phyloP scores from a whole-genome alignment of 2,797 vertebrate species.

The Garrulus glandarius region DNA sequence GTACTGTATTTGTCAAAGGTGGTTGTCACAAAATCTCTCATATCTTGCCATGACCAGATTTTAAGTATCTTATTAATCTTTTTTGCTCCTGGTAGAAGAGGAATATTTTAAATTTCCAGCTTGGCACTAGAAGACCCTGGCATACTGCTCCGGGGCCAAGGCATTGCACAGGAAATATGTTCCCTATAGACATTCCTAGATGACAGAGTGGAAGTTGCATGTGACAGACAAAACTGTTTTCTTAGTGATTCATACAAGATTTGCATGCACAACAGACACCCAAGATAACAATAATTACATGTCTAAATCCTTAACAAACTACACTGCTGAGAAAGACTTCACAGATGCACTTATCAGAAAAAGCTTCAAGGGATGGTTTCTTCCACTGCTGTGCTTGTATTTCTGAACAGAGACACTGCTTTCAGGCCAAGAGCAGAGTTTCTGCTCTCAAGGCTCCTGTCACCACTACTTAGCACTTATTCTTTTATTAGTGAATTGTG shows the following conservation, averaged over 20 bases:
- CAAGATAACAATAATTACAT: not conserved
- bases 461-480: not conserved
- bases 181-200: not conserved
- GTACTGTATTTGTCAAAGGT: not conserved
- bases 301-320: conserved; percentile 6
- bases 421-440: not conserved
- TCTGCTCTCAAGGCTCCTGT: not conserved
- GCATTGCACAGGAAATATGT: not conserved
- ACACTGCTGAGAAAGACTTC: not conserved
- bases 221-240: conserved; percentile 25
- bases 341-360: not conserved
- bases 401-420: not conserved
- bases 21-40: not conserved
- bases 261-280: conserved; percentile 11
- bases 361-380: not conserved
- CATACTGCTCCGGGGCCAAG: not conserved
- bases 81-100: not conserved
- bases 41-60: not conserved
- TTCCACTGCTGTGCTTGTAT: not conserved
- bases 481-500: not conserved
- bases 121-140: not conserved
- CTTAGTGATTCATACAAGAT: conserved; percentile 23
- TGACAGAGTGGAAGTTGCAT: not conserved
- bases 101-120: not conserved
- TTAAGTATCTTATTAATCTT: not conserved